Base-by-base conservation (phyloP, 2,888 invertebrate species). In the Cantharis nigra region DNA sequence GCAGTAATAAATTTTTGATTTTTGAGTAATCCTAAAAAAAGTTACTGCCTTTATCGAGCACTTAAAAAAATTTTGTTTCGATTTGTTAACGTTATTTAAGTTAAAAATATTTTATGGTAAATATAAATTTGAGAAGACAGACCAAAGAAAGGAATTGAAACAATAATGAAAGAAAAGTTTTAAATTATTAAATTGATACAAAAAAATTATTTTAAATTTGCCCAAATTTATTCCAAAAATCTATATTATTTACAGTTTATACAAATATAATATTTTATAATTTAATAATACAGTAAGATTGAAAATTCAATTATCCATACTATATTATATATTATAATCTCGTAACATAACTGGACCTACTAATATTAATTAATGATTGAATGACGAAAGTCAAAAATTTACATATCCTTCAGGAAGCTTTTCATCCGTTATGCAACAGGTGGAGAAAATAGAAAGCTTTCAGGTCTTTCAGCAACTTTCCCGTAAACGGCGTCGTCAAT, bases 401-500 rank as follows among this genome's bases (percentile, higher is more conserved):
- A n/a, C 13, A 65, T 11, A 23, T 65, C 9, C 7, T 20, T 23
- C 65, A 65, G 20, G 23, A 65, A 18, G 65, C 18, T 65, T 18
- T 13, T 16, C 69, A 69, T 18, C 69, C 20, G 63, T 33, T 23
- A 13, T 62, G 20, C 78, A 78, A 78, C 78, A 78, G 78, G 78
- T 78, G 71, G 75, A 72, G 71, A 74, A 78, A 74, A 78, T 72
- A 71, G 77, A 78, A 78, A 78, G 74, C 74, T 74, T 74, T 75
- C 69, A 71, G 75, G 33, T 16, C 63, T 64, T 63, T 72, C 73
- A 75, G 76, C 69, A 79, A 80, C 84, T 85, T 85, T 85, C 85
- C 83, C 84, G 84, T 83, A 83, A 81, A 77, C 80, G 82, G 83
- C 83, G 84, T 84, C 83, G 75, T 63, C 33, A 13, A 13, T 80